phyloP scores from a whole-genome alignment of 2,888 invertebrate species.

The Cosmia trapezina region DNA sequence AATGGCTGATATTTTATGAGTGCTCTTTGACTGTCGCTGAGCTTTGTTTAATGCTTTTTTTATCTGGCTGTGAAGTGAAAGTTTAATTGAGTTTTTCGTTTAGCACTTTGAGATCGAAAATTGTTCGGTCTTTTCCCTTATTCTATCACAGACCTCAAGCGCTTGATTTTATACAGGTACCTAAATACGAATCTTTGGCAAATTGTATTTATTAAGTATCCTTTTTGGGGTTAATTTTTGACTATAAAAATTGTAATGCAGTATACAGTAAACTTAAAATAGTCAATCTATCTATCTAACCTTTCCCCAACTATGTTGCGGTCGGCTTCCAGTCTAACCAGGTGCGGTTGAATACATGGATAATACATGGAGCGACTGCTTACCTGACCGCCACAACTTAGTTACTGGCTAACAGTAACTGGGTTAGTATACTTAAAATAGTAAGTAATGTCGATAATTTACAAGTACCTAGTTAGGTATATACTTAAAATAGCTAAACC shows the following conservation, averaged over 20 bases:
- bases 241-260: neutral
- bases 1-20: conserved; percentile 33
- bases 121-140: neutral
- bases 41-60: conserved; percentile 6
- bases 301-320: too few relatives aligned
- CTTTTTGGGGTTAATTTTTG: neutral
- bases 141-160: neutral
- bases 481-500: too few relatives aligned
- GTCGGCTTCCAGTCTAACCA: too few relatives aligned
- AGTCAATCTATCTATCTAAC: too few relatives aligned
- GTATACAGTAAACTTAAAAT: neutral
- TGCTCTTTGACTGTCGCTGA: neutral
- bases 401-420: too few relatives aligned
- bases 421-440: too few relatives aligned
- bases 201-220: too few relatives aligned
- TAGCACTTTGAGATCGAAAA: conserved; percentile 2
- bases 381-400: too few relatives aligned
- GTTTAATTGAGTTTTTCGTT: conserved; percentile 44
- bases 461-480: too few relatives aligned
- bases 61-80: neutral
- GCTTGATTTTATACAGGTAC: neutral
- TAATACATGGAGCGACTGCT: too few relatives aligned
- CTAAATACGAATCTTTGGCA: neutral
- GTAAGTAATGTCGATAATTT: too few relatives aligned
- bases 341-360: too few relatives aligned